These are phyloP conservation scores for Acrocephalus arundinaceus DNA, from an alignment of 2,113 vertebrate genomes.

Conservation along the genomic window DNA sequence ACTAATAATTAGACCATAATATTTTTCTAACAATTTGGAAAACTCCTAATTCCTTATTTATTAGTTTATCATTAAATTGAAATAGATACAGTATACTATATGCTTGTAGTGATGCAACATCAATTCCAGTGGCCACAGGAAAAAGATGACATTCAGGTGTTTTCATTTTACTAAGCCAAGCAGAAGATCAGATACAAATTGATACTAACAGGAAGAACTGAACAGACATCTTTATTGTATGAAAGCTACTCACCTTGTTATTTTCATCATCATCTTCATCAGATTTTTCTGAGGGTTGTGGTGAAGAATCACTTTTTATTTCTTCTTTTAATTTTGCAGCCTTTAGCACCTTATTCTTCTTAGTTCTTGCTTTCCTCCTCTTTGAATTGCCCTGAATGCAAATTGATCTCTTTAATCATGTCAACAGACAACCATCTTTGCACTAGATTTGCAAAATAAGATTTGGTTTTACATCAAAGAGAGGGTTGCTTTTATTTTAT, in stretches of 20 bases:
- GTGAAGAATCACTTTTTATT: constrained; percentile 90
- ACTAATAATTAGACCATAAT: background rate
- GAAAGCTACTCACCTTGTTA: constrained; percentile 64
- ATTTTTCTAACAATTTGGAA: background rate
- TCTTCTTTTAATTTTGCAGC: constrained; percentile 86
- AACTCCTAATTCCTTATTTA: background rate
- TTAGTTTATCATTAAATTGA: background rate
- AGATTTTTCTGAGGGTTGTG: constrained; percentile 88
- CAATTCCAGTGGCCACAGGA: background rate
- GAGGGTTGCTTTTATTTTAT: background rate
- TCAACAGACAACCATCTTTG: background rate
- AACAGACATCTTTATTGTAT: background rate
- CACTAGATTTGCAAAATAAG: background rate
- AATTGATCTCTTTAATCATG: background rate
- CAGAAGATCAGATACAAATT: background rate
- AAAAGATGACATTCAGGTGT: background rate
- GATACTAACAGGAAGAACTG: background rate
- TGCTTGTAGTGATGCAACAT: background rate
- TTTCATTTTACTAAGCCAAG: background rate
- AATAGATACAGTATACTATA: background rate
- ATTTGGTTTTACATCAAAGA: background rate
- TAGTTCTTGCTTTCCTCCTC: constrained; percentile 87
- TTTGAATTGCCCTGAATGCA: constrained; percentile 86
- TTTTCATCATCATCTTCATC: constrained; percentile 87
- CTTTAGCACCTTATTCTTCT: constrained; percentile 88